Evolutionary conservation across 2,113 vertebrate species (phyloP), one percentile per base, ranked within the genome.

Genomic region (Balaeniceps rex): DNA sequence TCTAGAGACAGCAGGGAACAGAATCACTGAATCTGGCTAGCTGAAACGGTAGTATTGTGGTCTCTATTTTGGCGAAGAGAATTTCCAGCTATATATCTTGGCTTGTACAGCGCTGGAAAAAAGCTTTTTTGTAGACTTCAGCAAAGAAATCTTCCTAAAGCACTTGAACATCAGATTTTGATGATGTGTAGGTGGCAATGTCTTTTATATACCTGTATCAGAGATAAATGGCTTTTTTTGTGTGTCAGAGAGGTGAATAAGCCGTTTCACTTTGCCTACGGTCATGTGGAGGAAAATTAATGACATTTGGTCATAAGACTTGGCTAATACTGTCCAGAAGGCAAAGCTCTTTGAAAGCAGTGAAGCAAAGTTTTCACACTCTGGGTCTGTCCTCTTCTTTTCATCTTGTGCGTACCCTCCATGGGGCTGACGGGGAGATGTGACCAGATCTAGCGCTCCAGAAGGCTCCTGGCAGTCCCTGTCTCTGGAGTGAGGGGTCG

Each of bases 401-500:
- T 29, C 15, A 29, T 16, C 26, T 68, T 49, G 34, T 17, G 11
- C 3, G 4, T 34, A 9, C 15, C 14, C 21, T 44, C 36, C 2
- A 0, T 58, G 57, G 24, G 69, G 40, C 38, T 28, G 33, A 12
- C 0, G 1, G 46, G 40, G 38, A 31, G 6, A 14, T 7, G 23
- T 19, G 54, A 52, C 12, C 17, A 24, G 38, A 23, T 29, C 19
- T 7, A 22, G 25, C 2, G 4, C 25, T 60, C 44, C 21, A 4
- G 18, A 38, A 80, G 4, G 36, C 52, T 89, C 19, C 28, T 33
- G 64, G 23, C 14, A 31, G 31, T 28, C 25, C 18, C 25, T 3
- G 6, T 8, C 14, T 26, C 42, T 2, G 3, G 44, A 7, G 6
- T 1, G 24, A 25, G 23, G 5, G 16, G 24, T 54, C 1, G 5